Percentiles rank a stretch among this genome's conserved stretches.
phyloP scores from a whole-genome alignment of 2,888 invertebrate species.

The Eupithecia abbreviata region DNA sequence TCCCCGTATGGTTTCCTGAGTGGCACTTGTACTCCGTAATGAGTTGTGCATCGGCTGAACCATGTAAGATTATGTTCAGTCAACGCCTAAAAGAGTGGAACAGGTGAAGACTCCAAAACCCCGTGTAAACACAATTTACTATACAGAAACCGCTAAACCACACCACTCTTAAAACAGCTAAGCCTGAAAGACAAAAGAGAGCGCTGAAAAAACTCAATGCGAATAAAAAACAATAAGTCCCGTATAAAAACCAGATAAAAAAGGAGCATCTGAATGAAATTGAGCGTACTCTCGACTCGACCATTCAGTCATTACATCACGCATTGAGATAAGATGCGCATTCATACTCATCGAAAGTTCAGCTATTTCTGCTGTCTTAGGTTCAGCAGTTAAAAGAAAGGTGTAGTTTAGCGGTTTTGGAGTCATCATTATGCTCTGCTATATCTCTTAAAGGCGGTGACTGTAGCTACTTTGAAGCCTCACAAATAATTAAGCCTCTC shows the following conservation, averaged over 20 bases:
- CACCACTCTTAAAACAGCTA: neutral
- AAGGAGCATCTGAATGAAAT: neutral
- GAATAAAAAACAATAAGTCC: neutral
- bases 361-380: neutral
- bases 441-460: too few species aligned
- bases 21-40: slow-evolving; percentile 34
- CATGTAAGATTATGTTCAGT: neutral
- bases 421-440: too few species aligned
- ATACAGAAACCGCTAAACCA: neutral
- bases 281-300: neutral
- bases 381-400: neutral
- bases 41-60: slow-evolving; percentile 29
- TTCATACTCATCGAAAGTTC: neutral
- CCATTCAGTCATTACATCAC: neutral
- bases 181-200: neutral
- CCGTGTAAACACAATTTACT: neutral
- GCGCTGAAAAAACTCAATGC: neutral
- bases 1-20: slow-evolving; percentile 48
- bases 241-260: neutral
- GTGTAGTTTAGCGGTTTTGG: neutral
- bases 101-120: neutral
- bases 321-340: neutral
- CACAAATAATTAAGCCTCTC: neutral
- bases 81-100: neutral
- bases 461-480: neutral